A percentile compares a stretch with the other conserved stretches of the same genome.
Conservation (phyloP, 2,888 invertebrate genomes). For the Drosophila colorata region DNA sequence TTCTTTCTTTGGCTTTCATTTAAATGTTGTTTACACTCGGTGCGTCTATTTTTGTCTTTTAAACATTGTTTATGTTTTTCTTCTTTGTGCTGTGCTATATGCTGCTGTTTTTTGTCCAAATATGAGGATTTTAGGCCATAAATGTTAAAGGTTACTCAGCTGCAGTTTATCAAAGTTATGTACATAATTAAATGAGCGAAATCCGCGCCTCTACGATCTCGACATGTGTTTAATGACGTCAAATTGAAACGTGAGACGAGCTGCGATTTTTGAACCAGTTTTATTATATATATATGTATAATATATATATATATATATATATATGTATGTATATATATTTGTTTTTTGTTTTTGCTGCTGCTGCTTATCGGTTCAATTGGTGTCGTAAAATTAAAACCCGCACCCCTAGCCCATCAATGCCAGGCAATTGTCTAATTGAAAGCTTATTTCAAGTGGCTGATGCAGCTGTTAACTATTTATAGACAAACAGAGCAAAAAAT, state of each 20-base stretch:
- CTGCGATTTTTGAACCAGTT: conserved; percentile 46
- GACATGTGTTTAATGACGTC: conserved; percentile 41
- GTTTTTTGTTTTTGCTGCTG: background rate
- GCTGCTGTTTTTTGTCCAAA: conserved; percentile 28
- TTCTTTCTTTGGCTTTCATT: conserved; percentile 28
- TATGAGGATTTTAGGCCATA: conserved; percentile 10
- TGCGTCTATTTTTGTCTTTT: conserved; percentile 38
- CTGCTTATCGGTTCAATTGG: conserved; percentile 55
- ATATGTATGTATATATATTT: background rate
- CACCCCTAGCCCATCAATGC: background rate
- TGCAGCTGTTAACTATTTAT: conserved; percentile 27
- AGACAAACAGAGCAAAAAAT: conserved; percentile 28
- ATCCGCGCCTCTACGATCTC: background rate
- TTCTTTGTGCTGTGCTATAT: background rate
- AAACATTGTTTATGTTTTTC: conserved; percentile 36
- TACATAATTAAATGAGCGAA: conserved; percentile 9
- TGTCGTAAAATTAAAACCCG: conserved; percentile 34
- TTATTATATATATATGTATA: conserved; percentile 9
- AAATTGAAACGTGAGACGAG: conserved; percentile 49
- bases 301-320: background rate
- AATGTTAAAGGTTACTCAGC: conserved; percentile 10
- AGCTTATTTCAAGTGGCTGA: conserved; percentile 17
- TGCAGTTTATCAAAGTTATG: conserved; percentile 14
- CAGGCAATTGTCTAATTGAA: conserved; percentile 20
- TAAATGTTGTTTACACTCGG: conserved; percentile 39